A percentile compares a stretch with the other conserved stretches of the same genome.
phyloP scores from a whole-genome alignment of 2,888 invertebrate species.

The Lycophotia porphyrea region DNA sequence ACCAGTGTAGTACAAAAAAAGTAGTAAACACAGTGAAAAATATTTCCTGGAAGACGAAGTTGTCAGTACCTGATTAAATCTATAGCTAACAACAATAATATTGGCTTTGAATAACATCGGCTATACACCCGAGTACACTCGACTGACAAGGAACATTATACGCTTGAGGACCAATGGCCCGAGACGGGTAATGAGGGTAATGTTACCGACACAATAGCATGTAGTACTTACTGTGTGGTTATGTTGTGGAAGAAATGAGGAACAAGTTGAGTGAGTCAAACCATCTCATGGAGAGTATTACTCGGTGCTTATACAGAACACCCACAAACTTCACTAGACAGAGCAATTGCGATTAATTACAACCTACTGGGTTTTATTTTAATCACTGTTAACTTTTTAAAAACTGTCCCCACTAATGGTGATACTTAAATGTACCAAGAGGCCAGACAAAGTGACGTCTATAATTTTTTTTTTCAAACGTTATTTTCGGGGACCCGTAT shows the following conservation, averaged over 20 bases:
- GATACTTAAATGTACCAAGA: no score
- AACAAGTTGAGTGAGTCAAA: neutral
- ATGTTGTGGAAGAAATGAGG: conserved; percentile 7
- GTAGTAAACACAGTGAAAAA: no score
- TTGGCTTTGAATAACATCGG: conserved; percentile 39
- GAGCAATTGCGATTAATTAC: neutral
- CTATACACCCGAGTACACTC: conserved; percentile 22
- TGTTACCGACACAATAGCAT: conserved; percentile 2
- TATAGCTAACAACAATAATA: neutral
- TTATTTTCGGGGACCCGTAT: no score
- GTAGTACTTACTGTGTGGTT: neutral
- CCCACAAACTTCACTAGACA: no score
- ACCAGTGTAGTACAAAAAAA: neutral
- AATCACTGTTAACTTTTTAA: neutral
- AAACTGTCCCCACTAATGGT: neutral
- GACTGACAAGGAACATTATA: conserved; percentile 7
- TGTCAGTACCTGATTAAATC: conserved; percentile 5
- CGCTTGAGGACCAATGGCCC: conserved; percentile 15
- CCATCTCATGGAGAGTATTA: neutral
- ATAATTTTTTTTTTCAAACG: no score
- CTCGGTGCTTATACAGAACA: neutral
- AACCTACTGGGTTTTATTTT: neutral
- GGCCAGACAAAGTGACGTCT: neutral
- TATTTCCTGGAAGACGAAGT: neutral
- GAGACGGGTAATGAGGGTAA: conserved; percentile 3